Percentiles rank a stretch among this genome's conserved stretches.
These are phyloP conservation scores for Hoplostethus atlanticus DNA, from an alignment of 2,797 vertebrate species.

Conservation along the genomic window DNA sequence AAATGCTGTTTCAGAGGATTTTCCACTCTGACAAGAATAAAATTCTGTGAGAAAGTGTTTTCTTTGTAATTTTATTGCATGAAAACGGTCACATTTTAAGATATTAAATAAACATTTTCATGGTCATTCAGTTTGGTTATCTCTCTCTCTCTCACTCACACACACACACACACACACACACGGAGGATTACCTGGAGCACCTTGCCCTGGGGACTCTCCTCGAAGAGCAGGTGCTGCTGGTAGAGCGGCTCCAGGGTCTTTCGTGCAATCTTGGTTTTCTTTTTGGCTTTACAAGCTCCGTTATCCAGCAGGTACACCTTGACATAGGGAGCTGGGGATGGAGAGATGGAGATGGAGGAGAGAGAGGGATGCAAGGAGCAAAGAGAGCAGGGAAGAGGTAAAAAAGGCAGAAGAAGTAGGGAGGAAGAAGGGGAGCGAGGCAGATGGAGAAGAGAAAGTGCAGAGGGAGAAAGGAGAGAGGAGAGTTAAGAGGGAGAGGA, in stretches of 20 bases:
- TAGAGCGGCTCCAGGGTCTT: constrained; percentile 99
- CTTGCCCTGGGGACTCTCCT: constrained; percentile 97
- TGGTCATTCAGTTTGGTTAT: too few species aligned
- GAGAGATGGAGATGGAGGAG: background rate
- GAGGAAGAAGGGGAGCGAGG: constrained; percentile 79
- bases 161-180: background rate
- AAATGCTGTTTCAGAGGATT: too few species aligned
- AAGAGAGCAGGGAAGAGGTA: background rate
- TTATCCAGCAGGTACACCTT: constrained; percentile 98
- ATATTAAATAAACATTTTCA: too few species aligned
- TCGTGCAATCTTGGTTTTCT: constrained; percentile 99
- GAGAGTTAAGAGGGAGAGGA: too few species aligned
- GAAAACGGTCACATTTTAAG: too few species aligned
- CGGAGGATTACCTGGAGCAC: constrained; percentile 93
- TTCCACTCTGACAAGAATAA: too few species aligned
- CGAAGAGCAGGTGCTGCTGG: constrained; percentile 96
- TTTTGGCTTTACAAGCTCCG: constrained; percentile 97
- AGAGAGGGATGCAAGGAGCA: background rate
- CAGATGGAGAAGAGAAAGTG: background rate
- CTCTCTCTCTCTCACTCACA: too few species aligned
- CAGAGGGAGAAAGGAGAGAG: background rate
- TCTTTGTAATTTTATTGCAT: too few species aligned
- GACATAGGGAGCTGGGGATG: constrained; percentile 93
- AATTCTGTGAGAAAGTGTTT: too few species aligned
- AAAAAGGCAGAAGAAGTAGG: constrained; percentile 14